Conservation (phyloP, 2,113 vertebrate genomes). For the Rhynchomys soricoides region DNA sequence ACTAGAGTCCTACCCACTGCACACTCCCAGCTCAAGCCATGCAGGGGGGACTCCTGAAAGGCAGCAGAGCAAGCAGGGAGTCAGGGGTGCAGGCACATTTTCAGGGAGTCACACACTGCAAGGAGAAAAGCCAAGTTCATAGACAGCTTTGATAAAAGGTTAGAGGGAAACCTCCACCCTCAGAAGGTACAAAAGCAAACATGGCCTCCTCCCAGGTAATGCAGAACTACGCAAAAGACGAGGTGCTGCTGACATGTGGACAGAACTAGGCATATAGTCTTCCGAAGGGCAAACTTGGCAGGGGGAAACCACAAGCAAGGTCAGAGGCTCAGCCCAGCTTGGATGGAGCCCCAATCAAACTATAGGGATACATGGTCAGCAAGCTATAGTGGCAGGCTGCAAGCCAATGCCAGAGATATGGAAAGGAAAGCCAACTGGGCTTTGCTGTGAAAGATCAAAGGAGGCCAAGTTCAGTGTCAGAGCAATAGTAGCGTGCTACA, state of each 20-base stretch:
- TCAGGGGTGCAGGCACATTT: background rate
- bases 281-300: background rate
- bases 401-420: background rate
- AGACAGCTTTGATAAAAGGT: background rate
- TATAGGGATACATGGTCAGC: background rate
- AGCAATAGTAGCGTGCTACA: background rate
- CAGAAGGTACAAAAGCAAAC: background rate
- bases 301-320: background rate
- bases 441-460: background rate
- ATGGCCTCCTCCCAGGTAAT: background rate
- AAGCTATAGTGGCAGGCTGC: background rate
- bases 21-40: background rate
- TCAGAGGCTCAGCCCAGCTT: background rate
- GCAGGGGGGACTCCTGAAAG: background rate
- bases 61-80: background rate
- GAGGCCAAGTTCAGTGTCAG: background rate
- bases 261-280: background rate
- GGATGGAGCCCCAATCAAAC: background rate
- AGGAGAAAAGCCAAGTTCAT: background rate
- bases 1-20: background rate
- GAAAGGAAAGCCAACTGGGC: background rate
- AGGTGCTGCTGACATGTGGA: rapidly evolving
- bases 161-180: background rate
- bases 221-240: background rate
- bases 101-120: background rate